These are phyloP conservation scores for Malurus cyaneus DNA, from an alignment of 2,113 vertebrate species.

Conservation along the genomic window DNA sequence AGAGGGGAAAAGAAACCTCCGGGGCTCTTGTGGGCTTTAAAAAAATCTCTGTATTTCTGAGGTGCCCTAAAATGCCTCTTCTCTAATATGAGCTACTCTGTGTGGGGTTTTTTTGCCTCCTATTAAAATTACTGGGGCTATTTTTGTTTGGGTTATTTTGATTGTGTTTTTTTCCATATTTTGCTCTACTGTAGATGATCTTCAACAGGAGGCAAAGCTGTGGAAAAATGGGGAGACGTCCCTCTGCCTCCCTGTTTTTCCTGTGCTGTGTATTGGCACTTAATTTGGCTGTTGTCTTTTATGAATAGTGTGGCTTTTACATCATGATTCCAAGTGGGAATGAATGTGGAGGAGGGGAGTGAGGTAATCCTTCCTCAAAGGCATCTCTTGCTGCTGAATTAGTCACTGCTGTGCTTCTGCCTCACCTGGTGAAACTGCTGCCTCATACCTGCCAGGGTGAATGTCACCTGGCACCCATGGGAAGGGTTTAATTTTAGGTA, in stretches of 20 bases:
- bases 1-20: not conserved
- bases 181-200: not conserved
- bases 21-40: not conserved
- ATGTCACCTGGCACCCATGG: not conserved
- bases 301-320: not conserved
- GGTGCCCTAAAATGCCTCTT: not conserved
- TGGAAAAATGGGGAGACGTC: not conserved
- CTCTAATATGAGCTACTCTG: not conserved
- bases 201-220: not conserved
- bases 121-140: not conserved
- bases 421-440: not conserved
- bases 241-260: not conserved
- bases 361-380: not conserved
- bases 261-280: not conserved
- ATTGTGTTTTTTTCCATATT: not conserved
- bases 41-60: slow-evolving; percentile 42
- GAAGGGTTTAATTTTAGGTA: not conserved
- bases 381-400: not conserved
- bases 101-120: not conserved
- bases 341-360: not conserved
- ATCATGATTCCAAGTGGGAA: not conserved
- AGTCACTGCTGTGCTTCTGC: not conserved
- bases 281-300: not conserved
- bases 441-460: not conserved
- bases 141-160: not conserved